Evolutionary conservation across 2,797 vertebrate species (phyloP).

Genomic region (Gallirallus australis): DNA sequence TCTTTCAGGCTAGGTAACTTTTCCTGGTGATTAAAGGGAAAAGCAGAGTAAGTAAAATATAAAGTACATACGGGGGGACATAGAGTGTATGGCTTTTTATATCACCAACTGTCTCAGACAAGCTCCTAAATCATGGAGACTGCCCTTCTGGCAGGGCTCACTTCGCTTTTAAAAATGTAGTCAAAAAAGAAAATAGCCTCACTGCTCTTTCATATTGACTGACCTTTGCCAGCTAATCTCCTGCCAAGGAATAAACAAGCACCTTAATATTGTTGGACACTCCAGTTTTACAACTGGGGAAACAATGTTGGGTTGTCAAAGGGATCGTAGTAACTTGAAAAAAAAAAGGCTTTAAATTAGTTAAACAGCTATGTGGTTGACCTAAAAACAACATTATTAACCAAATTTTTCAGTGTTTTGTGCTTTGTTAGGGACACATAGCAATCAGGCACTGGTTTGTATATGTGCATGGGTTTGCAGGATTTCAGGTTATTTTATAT

Average conservation of each 20-base stretch:
- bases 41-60: background rate
- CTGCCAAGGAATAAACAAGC: background rate
- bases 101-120: background rate
- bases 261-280: background rate
- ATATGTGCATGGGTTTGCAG: background rate
- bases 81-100: accelerated
- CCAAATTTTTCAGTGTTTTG: background rate
- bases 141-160: background rate
- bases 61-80: background rate
- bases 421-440: background rate
- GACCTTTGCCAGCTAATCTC: background rate
- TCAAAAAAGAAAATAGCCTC: background rate
- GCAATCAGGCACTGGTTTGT: background rate
- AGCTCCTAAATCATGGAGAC: background rate
- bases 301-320: background rate
- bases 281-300: background rate
- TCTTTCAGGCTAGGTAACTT: background rate
- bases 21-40: background rate
- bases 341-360: background rate
- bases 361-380: background rate
- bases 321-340: accelerated
- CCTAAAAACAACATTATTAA: background rate
- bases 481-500: background rate
- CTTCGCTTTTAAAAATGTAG: background rate
- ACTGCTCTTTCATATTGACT: background rate